Evolutionary conservation across 2,888 invertebrate species (phyloP).

Genomic region (Blastobasis adustella): DNA sequence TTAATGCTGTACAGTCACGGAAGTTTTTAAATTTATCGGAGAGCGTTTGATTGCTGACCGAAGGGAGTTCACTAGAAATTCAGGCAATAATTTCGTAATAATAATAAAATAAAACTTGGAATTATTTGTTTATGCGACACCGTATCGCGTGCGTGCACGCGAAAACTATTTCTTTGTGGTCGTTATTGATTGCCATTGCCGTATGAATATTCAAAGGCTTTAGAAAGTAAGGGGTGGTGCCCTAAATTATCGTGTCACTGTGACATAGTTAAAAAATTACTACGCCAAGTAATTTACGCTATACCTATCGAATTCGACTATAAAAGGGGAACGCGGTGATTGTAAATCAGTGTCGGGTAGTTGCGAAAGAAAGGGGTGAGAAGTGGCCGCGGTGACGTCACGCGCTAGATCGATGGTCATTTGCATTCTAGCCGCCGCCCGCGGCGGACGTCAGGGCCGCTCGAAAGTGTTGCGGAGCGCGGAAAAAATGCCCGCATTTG

Average conservation of each 20-base stretch:
- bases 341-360: conserved; percentile 71
- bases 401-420: conserved; percentile 66
- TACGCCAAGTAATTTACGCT: conserved; percentile 45
- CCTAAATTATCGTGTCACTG: conserved; percentile 71
- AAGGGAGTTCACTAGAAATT: conserved; percentile 38
- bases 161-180: conserved; percentile 69
- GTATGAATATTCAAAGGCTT: conserved; percentile 72
- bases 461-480: conserved; percentile 64
- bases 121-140: conserved; percentile 72
- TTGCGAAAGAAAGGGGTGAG: conserved; percentile 69
- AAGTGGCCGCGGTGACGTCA: conserved; percentile 66
- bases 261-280: conserved; percentile 66
- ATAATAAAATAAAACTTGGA: conserved; percentile 62
- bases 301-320: conserved; percentile 48
- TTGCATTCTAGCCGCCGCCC: conserved; percentile 63
- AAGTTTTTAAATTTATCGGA: conserved; percentile 56
- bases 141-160: conserved; percentile 71
- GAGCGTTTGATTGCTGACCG: conserved; percentile 43
- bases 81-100: conserved; percentile 48
- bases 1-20: conserved; percentile 67
- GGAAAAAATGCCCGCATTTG: conserved; percentile 64
- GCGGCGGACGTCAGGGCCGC: conserved; percentile 63
- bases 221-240: conserved; percentile 66
- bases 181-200: conserved; percentile 71
- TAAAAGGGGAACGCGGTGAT: conserved; percentile 57